phyloP scores from a whole-genome alignment of 1,140 invertebrate species.

The Mesaphorura yosii region DNA sequence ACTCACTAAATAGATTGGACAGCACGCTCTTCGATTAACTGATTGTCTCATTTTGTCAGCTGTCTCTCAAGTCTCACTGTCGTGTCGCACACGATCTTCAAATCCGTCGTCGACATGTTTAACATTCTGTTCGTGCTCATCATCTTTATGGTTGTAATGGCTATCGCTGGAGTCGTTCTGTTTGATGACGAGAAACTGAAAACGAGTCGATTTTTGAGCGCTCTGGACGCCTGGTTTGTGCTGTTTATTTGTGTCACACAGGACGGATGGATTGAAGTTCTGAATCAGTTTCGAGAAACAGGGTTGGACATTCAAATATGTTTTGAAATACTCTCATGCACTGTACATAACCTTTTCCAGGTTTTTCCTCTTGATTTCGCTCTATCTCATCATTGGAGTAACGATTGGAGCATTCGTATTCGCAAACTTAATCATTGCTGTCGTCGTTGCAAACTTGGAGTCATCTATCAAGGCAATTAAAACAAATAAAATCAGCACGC shows the following conservation, averaged over 20 bases:
- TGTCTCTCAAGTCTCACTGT: conserved; percentile 19
- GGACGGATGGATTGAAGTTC: conserved; percentile 30
- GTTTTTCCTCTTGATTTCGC: not conserved
- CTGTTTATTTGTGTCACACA: conserved; percentile 34
- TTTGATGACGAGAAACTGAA: conserved; percentile 25
- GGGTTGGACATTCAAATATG: no score
- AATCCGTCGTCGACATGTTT: conserved; percentile 32
- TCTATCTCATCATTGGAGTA: conserved; percentile 30
- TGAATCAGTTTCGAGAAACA: conserved; percentile 11
- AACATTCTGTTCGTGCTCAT: conserved; percentile 32
- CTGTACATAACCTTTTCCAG: not conserved
- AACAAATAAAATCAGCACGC: conserved; percentile 2
- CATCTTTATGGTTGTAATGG: conserved; percentile 29
- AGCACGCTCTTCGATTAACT: no score
- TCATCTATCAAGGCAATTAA: conserved; percentile 16
- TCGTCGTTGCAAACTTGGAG: conserved; percentile 32
- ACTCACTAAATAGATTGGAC: no score
- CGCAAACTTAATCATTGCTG: conserved; percentile 33
- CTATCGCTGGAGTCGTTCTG: conserved; percentile 25
- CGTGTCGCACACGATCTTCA: conserved; percentile 31
- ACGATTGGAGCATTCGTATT: conserved; percentile 33
- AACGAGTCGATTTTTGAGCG: conserved; percentile 24
- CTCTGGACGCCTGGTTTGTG: conserved; percentile 29
- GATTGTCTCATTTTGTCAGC: no score
- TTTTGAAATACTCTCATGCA: no score